A percentile compares a stretch with the other conserved stretches of the same genome.
These are phyloP conservation scores for Leptonema lineaticorne DNA, from an alignment of 1,140 invertebrate genomes.

Conservation along the genomic window DNA sequence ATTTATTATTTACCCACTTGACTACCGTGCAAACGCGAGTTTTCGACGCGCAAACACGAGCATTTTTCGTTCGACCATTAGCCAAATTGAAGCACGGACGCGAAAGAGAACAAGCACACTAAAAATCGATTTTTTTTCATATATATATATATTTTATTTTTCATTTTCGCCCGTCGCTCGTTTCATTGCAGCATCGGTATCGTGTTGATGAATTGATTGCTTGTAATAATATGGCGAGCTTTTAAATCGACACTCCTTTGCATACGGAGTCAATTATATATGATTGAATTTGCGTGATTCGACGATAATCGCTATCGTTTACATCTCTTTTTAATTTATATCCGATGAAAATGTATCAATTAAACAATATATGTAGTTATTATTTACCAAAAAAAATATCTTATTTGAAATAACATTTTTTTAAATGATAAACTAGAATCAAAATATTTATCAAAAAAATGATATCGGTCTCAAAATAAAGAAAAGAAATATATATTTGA, in stretches of 20 bases:
- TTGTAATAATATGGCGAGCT: background rate
- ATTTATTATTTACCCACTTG: slow-evolving; percentile 8
- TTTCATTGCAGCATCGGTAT: background rate
- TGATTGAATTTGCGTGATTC: background rate
- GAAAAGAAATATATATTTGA: no score
- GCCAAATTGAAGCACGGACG: slow-evolving; percentile 19
- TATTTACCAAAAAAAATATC: no score
- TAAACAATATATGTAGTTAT: no score
- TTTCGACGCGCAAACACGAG: slow-evolving; percentile 13
- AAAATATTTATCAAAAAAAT: no score
- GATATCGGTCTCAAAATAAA: no score
- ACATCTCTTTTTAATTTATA: no score
- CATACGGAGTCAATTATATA: background rate
- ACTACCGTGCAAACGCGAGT: background rate
- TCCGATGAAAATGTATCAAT: no score
- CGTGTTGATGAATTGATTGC: background rate
- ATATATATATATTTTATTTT: no score
- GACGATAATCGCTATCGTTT: background rate
- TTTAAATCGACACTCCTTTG: slow-evolving; percentile 1
- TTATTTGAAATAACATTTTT: no score
- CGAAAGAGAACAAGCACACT: background rate
- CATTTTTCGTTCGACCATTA: slow-evolving; percentile 18
- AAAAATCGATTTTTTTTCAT: background rate
- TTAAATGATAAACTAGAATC: no score
- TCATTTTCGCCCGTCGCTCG: no score